Base-by-base conservation (phyloP, 2,888 invertebrate species). In the Lepidonotus clava region DNA sequence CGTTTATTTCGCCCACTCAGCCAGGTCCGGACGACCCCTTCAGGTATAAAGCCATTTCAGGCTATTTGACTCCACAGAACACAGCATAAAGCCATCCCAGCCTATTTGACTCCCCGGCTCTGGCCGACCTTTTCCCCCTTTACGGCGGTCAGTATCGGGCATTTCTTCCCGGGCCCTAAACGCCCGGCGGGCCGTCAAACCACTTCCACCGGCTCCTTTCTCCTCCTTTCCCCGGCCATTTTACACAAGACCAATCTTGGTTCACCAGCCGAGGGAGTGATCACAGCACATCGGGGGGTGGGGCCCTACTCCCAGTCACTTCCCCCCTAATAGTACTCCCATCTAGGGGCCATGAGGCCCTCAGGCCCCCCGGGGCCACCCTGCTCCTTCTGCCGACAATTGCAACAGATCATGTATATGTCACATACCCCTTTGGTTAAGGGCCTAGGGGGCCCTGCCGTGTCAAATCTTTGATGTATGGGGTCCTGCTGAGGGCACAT, bases 381-480 rank as follows among this genome's bases (percentile, higher is more conserved):
- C n/a, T 34, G 14, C n/a, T 34, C n/a, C 38, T 38, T 34, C 38
- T 34, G 28, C 46, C 46, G 80, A 46, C 80, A 80, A 80, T 80
- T 80, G 80, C 80, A 41, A 32, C 46, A 80, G 80, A 80, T 80
- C 80, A 46, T 80, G 41, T 46, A 8, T 80, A 46, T 80, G 80
- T 80, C 34, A 46, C 34, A 46, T 80, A 46, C 34, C 28, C 80
- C 80, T 80, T 80, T 80, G 46, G 46, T 80, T 46, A 80, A 41
- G 32, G 80, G 76, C n/a, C 24, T 34, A 21, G 41, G 80, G 80
- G 80, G 80, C 76, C 11, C 36, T 76, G 76, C 40, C 11, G 38
- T 76, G 76, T 76, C 76, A 76, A 38, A 36, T 36, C 76, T 38
- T 76, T 76, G 76, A 76, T 76, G 76, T 76, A 76, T 76, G 38